Percentiles rank a stretch among this genome's conserved stretches.
phyloP scores from a whole-genome alignment of 2,797 vertebrate species.

The Mycteria americana region DNA sequence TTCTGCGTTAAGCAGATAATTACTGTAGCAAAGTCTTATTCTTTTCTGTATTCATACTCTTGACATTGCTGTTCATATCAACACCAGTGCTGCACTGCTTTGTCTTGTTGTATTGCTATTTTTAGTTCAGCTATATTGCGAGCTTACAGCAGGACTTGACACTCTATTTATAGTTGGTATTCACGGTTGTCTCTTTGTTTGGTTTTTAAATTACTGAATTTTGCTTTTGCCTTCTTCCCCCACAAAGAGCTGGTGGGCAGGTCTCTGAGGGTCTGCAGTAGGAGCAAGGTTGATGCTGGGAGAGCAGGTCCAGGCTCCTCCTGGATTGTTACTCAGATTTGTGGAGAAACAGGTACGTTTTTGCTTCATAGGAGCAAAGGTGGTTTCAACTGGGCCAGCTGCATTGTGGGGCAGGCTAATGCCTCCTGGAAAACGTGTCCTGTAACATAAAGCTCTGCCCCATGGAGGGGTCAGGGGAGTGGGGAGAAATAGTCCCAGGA shows the following conservation, averaged over 20 bases:
- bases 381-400: background rate
- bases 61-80: background rate
- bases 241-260: background rate
- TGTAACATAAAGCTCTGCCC: background rate
- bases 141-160: background rate
- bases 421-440: rapidly evolving
- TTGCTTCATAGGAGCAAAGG: background rate
- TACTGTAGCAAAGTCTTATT: background rate
- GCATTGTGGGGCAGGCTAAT: rapidly evolving
- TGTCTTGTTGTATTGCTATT: background rate
- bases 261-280: background rate
- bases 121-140: background rate
- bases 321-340: rapidly evolving
- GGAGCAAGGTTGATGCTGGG: background rate
- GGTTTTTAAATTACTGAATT: background rate
- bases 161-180: background rate
- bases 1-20: slow-evolving; percentile 30
- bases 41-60: background rate
- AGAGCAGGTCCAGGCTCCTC: background rate
- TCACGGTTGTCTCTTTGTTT: background rate
- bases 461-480: rapidly evolving
- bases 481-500: background rate
- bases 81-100: background rate
- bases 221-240: background rate
- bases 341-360: background rate